These are phyloP conservation scores for Microcebus ravelobensis DNA, from an alignment of 2,113 vertebrate species.

Conservation along the genomic window DNA sequence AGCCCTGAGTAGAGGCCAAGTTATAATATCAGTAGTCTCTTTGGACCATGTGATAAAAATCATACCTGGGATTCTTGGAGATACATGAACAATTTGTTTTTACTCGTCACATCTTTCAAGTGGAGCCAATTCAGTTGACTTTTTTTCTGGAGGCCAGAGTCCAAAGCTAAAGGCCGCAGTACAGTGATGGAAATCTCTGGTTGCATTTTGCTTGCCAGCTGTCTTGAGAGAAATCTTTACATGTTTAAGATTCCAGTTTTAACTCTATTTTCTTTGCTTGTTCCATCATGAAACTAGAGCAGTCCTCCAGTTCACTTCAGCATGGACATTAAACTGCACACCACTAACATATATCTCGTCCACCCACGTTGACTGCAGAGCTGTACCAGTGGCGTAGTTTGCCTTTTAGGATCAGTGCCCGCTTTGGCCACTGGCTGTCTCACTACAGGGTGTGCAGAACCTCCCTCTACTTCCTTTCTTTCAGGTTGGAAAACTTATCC, in stretches of 20 bases:
- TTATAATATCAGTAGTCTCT: not conserved
- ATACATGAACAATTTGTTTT: not conserved
- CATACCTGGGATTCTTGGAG: not conserved
- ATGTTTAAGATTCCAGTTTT: slow-evolving; percentile 17
- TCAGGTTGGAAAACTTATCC: slow-evolving; percentile 98
- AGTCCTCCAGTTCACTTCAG: not conserved
- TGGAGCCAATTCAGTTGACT: not conserved
- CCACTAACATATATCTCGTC: not conserved
- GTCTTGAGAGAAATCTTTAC: slow-evolving; percentile 57
- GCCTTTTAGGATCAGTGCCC: slow-evolving; percentile 76
- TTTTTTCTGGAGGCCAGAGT: not conserved
- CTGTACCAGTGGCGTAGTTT: not conserved
- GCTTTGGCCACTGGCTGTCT: slow-evolving; percentile 62
- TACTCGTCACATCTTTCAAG: not conserved
- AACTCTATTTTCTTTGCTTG: not conserved
- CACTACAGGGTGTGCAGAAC: slow-evolving; percentile 77
- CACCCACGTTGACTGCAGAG: not conserved
- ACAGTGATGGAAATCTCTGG: not conserved
- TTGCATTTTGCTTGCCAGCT: not conserved
- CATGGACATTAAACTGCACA: not conserved
- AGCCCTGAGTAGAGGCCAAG: not conserved
- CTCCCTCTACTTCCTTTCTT: slow-evolving; percentile 76
- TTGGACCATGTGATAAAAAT: not conserved
- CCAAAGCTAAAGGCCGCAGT: not conserved
- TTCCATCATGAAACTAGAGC: not conserved